Evolutionary conservation across 2,113 vertebrate genomes (phyloP).

Genomic region (Forbesichthys agassizii): DNA sequence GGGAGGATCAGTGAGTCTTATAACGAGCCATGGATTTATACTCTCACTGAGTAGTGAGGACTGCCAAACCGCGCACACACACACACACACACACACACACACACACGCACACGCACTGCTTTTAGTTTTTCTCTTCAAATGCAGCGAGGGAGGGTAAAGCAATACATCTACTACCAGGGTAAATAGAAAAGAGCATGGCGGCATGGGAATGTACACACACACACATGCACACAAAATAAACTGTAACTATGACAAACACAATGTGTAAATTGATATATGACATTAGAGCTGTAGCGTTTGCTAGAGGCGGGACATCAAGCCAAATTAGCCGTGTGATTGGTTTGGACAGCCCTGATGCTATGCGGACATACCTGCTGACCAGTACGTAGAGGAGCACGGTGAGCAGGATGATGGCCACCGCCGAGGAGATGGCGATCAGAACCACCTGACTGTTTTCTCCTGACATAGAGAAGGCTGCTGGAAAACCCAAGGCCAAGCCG

Average conservation of each 20-base stretch:
- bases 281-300: too few relatives aligned
- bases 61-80: slow-evolving; percentile 54
- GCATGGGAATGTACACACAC: neutral
- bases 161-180: slow-evolving; percentile 33
- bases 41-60: slow-evolving; percentile 47
- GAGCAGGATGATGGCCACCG: slow-evolving; percentile 92
- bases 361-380: slow-evolving; percentile 87
- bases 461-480: slow-evolving; percentile 95
- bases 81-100: slow-evolving; percentile 16
- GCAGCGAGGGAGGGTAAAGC: slow-evolving; percentile 30
- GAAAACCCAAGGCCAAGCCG: slow-evolving; percentile 27
- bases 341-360: neutral
- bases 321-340: neutral
- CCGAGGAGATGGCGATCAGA: slow-evolving; percentile 92
- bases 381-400: slow-evolving; percentile 90
- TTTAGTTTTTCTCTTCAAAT: slow-evolving; percentile 29
- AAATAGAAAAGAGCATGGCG: slow-evolving; percentile 25
- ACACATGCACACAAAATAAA: neutral
- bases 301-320: too few relatives aligned
- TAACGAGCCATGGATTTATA: slow-evolving; percentile 70
- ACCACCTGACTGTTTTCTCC: slow-evolving; percentile 96
- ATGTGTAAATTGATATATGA: neutral
- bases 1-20: slow-evolving; percentile 65
- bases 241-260: neutral
- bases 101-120: slow-evolving; percentile 1